phyloP scores from a whole-genome alignment of 2,888 invertebrate species.

The Aromia moschata region DNA sequence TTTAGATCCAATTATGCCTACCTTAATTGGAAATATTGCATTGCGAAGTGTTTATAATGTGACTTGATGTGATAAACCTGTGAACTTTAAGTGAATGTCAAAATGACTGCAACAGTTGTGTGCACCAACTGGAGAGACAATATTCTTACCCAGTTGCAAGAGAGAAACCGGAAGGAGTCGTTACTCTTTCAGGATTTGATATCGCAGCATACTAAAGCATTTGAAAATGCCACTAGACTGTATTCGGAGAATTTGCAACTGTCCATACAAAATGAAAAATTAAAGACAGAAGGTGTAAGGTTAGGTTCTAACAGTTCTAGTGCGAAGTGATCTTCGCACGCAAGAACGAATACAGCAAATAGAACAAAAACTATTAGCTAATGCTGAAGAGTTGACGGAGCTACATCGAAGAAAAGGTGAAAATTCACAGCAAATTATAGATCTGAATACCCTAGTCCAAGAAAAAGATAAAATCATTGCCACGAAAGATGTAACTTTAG shows the following conservation, averaged over 20 bases:
- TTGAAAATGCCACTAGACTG: conserved; percentile 83
- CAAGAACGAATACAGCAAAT: conserved; percentile 72
- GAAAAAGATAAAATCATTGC: conserved; percentile 83
- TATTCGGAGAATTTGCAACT: conserved; percentile 86
- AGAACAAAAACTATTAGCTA: conserved; percentile 85
- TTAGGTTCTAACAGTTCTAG: conserved; percentile 51
- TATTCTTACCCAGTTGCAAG: conserved; percentile 75
- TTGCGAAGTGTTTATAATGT: conserved; percentile 29
- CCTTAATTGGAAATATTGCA: conserved; percentile 27
- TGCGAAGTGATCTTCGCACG: conserved; percentile 55
- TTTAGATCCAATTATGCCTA: conserved; percentile 36
- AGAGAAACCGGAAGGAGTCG: conserved; percentile 79
- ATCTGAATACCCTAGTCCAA: conserved; percentile 84
- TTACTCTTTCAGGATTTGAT: conserved; percentile 82
- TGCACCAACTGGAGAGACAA: conserved; percentile 72
- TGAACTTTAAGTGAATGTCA: conserved; percentile 22
- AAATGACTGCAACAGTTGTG: conserved; percentile 28
- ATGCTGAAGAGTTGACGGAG: conserved; percentile 94
- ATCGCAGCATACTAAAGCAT: conserved; percentile 83
- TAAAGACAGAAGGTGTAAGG: conserved; percentile 68
- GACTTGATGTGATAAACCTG: conserved; percentile 20
- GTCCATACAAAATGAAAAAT: conserved; percentile 85
- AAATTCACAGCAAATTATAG: conserved; percentile 92
- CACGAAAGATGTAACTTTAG: conserved; percentile 71
- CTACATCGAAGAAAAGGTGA: conserved; percentile 90